Evolutionary conservation across 2,888 invertebrate genomes (phyloP).

Genomic region (Watsonalla binaria): DNA sequence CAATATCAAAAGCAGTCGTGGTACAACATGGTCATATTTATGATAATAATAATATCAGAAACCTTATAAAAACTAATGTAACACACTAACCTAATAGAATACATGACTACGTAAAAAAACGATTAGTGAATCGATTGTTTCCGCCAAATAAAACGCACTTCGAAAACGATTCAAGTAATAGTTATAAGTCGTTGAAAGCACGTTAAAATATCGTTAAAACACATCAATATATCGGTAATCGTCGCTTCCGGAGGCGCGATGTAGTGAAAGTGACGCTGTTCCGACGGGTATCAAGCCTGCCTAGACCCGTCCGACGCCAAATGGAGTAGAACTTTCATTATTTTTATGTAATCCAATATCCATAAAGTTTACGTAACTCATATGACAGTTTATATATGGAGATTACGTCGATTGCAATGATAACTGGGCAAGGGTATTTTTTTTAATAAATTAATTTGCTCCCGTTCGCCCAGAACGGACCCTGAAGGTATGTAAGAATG

Average conservation of each 20-base stretch:
- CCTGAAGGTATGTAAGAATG: no score
- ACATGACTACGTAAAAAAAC: neutral
- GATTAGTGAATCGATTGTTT: neutral
- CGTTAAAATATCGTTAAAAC: neutral
- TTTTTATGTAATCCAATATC: neutral
- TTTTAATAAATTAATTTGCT: no score
- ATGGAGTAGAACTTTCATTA: neutral
- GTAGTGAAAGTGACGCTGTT: neutral
- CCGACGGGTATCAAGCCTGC: neutral
- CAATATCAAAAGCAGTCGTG: no score
- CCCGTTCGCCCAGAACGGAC: no score
- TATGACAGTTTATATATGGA: neutral
- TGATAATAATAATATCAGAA: no score
- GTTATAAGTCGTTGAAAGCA: neutral
- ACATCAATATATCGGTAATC: neutral
- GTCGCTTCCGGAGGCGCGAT: neutral
- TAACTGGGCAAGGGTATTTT: no score
- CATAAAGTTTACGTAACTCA: neutral
- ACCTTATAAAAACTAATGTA: no score
- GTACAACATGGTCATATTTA: no score
- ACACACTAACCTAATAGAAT: neutral
- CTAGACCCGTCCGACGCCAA: neutral
- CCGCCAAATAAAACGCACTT: neutral
- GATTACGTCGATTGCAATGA: neutral
- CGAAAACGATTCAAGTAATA: neutral